These are phyloP conservation scores for Eretmochelys imbricata DNA, from an alignment of 2,113 vertebrate species.

Conservation along the genomic window DNA sequence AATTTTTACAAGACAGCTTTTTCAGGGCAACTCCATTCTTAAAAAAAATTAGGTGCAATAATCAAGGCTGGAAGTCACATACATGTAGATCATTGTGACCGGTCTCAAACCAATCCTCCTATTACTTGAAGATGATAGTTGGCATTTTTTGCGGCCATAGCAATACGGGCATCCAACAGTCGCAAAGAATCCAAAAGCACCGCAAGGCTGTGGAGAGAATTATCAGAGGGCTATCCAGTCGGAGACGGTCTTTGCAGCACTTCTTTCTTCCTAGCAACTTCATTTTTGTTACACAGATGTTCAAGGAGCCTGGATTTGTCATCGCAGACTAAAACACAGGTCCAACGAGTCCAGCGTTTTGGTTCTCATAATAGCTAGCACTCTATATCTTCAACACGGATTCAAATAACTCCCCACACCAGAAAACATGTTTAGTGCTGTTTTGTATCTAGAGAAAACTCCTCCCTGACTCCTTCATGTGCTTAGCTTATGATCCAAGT, in stretches of 20 bases:
- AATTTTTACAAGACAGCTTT: neutral
- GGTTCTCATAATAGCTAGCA: neutral
- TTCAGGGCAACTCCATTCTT: neutral
- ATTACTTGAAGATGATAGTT: neutral
- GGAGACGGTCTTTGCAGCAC: neutral
- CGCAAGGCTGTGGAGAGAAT: neutral
- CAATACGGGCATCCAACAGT: neutral
- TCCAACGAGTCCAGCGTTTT: neutral
- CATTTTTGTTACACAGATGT: neutral
- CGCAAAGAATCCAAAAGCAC: neutral
- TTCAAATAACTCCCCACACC: neutral
- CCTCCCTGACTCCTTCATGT: neutral
- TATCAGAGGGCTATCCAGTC: neutral
- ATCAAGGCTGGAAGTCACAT: neutral
- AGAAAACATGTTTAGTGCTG: neutral
- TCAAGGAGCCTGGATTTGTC: neutral
- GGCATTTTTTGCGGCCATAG: neutral
- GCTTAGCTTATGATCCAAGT: conserved; percentile 37
- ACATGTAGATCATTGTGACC: neutral
- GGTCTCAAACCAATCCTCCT: neutral
- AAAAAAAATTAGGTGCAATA: neutral
- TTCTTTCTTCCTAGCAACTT: neutral
- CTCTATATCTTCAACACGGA: neutral
- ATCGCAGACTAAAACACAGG: neutral
- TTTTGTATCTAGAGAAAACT: neutral